These are phyloP conservation scores for Psix sp. DNA, from an alignment of 1,140 invertebrate genomes.

Conservation along the genomic window DNA sequence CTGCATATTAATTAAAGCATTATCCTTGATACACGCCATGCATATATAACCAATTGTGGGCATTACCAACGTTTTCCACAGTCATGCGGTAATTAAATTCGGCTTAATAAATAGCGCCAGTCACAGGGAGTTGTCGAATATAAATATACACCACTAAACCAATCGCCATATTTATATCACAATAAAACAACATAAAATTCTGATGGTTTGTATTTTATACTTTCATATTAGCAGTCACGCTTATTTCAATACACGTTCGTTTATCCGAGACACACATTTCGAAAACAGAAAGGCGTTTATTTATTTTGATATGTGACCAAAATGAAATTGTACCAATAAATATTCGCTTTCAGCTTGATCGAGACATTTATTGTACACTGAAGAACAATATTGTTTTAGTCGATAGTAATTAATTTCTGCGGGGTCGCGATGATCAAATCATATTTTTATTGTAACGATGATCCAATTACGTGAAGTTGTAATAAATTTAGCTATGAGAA, in stretches of 20 bases:
- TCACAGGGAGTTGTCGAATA: slow-evolving; percentile 27
- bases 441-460: no score
- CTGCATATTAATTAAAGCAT: slow-evolving; percentile 60
- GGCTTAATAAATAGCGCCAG: slow-evolving; percentile 44
- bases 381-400: background rate
- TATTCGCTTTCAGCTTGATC: no score
- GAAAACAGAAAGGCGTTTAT: no score
- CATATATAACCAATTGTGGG: slow-evolving; percentile 54
- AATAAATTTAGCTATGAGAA: no score
- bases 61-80: slow-evolving; percentile 49
- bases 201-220: background rate
- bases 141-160: slow-evolving; percentile 43
- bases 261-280: no score
- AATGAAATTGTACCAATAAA: no score
- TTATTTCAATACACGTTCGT: no score
- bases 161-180: slow-evolving; percentile 18
- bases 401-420: slow-evolving; percentile 1
- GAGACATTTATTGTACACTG: no score
- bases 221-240: background rate
- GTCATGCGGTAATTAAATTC: slow-evolving; percentile 52
- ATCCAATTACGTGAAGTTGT: no score
- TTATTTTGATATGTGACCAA: no score
- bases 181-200: no score
- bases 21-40: slow-evolving; percentile 56
- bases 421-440: no score